Percentiles rank a stretch among this genome's conserved stretches.
phyloP scores from a whole-genome alignment of 2,113 vertebrate genomes.

The Catharus minimus region DNA sequence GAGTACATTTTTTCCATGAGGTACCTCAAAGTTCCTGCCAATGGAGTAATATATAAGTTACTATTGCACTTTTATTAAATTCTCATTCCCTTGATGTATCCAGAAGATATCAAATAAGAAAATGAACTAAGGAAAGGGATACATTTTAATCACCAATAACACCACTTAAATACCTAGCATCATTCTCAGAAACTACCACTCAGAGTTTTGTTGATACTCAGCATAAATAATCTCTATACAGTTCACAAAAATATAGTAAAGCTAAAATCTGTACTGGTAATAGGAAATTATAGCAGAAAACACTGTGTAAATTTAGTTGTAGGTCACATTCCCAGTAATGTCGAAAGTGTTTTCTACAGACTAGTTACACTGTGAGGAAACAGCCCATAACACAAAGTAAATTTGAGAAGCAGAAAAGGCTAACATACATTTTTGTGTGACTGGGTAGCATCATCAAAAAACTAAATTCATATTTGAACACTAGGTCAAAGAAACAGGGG shows the following conservation, averaged over 20 bases:
- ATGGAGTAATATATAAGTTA: background rate
- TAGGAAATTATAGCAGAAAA: background rate
- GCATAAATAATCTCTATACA: background rate
- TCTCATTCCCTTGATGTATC: background rate
- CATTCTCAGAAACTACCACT: background rate
- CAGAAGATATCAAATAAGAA: background rate
- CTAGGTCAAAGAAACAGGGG: background rate
- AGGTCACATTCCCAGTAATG: background rate
- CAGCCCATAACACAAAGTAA: background rate
- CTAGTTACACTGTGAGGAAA: background rate
- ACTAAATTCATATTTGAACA: background rate
- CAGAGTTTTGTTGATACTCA: background rate
- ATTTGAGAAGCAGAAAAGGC: background rate
- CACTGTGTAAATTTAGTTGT: background rate
- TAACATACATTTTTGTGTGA: background rate
- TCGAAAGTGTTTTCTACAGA: background rate
- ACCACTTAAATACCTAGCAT: background rate
- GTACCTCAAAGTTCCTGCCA: slow-evolving; percentile 17
- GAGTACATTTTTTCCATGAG: slow-evolving; percentile 58
- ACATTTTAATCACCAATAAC: background rate
- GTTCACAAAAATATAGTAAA: background rate
- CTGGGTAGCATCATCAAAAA: background rate
- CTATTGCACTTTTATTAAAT: background rate
- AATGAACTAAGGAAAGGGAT: background rate
- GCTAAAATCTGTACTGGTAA: background rate